Base-by-base conservation (phyloP, 2,888 invertebrate species). In the Shargacucullia verbasci region DNA sequence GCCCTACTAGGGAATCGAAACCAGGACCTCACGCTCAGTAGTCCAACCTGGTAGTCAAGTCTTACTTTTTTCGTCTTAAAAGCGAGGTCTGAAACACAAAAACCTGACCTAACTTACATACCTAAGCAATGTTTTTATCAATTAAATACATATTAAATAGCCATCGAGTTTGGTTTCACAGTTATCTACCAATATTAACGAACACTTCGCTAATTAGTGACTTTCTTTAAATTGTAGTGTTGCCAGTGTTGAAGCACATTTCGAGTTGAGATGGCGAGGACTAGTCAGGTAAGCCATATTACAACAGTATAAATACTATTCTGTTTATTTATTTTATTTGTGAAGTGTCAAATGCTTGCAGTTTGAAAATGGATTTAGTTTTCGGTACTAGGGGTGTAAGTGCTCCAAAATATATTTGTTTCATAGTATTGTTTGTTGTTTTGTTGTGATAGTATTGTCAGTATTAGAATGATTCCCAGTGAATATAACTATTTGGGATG, bases 141-240 rank as follows among this genome's bases (percentile, higher is more conserved):
- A 65, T 65, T 65, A 68, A 55, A 33, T 27, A 33, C 44, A 11
- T 12, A 69, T 66, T 69, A 56, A 56, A 69, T 48, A 41, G 0
- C 33, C 27, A 69, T 65, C 20, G 46, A 29, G 34, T n/a, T 49
- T 9, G 20, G 31, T 49, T 43, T 7, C 1, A 68, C 62, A 43
- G 62, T 60, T 61, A 55, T 27, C 31, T 38, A 2, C 4, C 12
- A 45, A 39, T 54, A 39, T 27, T 6, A 48, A 41, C 37, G 31
- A 37, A 10, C 13, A 27, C 13, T 5, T 9, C 3, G 44, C 7
- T 62, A 47, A 62, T 62, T 69, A 52, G 29, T 1, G 1, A 48
- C 47, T 48, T 56, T 62, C 63, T 62, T 52, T 56, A 66, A 56
- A 69, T 69, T 25, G 29, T 44, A 37, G 46, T 6, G 44, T 7